Conservation (phyloP, 2,113 vertebrate species). For the Clarias batrachus region DNA sequence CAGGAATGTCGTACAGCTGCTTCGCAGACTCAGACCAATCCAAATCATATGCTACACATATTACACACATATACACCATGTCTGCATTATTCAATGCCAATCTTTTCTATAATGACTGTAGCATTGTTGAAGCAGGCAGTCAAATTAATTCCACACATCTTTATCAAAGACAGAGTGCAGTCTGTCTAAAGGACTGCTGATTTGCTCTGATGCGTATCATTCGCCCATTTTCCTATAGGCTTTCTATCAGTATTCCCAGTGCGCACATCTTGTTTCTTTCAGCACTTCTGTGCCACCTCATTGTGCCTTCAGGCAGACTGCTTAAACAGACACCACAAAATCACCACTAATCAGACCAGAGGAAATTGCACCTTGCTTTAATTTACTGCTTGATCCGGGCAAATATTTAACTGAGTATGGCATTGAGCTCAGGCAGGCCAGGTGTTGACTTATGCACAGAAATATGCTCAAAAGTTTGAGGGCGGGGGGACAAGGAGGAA, state of each 20-base stretch:
- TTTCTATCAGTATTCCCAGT: constrained; percentile 35
- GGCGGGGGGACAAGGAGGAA: not conserved
- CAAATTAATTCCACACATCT: not conserved
- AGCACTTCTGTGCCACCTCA: constrained; percentile 34
- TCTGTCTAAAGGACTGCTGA: not conserved
- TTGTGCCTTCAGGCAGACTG: constrained; percentile 53
- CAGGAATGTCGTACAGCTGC: constrained; percentile 38
- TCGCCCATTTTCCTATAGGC: not conserved
- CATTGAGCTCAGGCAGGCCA: constrained; percentile 55
- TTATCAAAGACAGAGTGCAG: not conserved
- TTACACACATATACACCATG: constrained; percentile 1
- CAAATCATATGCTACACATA: constrained; percentile 16
- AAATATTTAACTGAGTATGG: constrained; percentile 61
- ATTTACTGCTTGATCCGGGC: constrained; percentile 66
- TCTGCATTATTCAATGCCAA: not conserved
- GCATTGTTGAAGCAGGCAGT: not conserved
- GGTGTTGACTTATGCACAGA: constrained; percentile 59
- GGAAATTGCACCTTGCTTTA: constrained; percentile 77
- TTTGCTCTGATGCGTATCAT: not conserved
- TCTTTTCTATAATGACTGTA: not conserved
- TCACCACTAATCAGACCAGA: constrained; percentile 69
- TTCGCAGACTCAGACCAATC: constrained; percentile 33
- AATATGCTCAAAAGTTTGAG: constrained; percentile 37
- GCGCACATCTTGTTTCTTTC: constrained; percentile 50
- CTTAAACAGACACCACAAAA: constrained; percentile 66